A percentile compares a stretch with the other conserved stretches of the same genome.
These are phyloP conservation scores for Eurytemora carolleeae DNA, from an alignment of 1,140 invertebrate species.

Conservation along the genomic window DNA sequence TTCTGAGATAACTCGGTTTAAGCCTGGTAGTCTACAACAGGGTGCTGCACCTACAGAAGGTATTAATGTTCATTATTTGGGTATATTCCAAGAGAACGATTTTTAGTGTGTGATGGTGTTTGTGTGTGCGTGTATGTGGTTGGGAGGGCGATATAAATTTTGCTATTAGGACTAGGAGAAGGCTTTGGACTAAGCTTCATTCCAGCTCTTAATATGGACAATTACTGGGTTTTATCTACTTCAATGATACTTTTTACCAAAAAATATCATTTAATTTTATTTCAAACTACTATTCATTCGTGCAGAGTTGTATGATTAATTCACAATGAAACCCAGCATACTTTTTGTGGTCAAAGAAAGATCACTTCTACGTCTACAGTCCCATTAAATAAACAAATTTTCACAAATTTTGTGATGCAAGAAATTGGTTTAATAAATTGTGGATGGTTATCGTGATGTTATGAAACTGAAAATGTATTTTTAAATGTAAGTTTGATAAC, in stretches of 20 bases:
- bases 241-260: not conserved
- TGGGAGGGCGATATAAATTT: too few relatives aligned
- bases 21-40: not conserved
- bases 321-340: not conserved
- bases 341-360: not conserved
- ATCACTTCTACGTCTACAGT: too few relatives aligned
- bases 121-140: too few relatives aligned
- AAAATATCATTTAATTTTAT: not conserved
- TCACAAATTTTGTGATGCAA: not conserved
- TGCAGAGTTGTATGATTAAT: not conserved
- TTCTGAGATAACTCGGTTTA: not conserved
- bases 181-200: not conserved
- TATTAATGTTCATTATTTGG: not conserved
- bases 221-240: not conserved
- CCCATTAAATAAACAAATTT: too few relatives aligned
- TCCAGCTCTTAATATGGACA: too few relatives aligned
- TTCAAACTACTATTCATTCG: not conserved
- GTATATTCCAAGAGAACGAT: not conserved
- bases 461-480: constrained; percentile 14
- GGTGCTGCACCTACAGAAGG: not conserved
- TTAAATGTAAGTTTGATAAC: constrained; percentile 18
- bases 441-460: constrained; percentile 4
- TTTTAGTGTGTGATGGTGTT: not conserved
- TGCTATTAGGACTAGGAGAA: not conserved
- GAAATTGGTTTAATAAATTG: not conserved